Percentiles rank a stretch among this genome's conserved stretches.
Conservation (phyloP, 2,888 invertebrate species). For the Rhorus exstirpatorius region DNA sequence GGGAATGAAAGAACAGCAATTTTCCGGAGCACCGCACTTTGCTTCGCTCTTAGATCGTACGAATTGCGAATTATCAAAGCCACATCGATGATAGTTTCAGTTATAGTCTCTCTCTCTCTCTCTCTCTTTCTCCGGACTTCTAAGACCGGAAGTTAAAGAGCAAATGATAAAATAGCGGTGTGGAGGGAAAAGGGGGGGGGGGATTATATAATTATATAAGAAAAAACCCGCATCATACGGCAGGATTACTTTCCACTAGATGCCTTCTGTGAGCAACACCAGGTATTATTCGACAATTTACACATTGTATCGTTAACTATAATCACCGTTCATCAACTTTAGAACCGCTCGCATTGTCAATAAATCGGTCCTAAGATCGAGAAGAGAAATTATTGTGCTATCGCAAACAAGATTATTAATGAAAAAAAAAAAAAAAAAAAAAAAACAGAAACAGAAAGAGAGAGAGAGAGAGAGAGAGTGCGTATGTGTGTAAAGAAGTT, state of each 20-base stretch:
- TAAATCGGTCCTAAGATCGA: conserved; percentile 72
- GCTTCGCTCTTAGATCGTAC: conserved; percentile 63
- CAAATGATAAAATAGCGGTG: conserved; percentile 24
- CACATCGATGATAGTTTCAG: conserved; percentile 65
- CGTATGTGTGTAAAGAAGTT: conserved; percentile 8
- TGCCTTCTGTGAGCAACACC: conserved; percentile 70
- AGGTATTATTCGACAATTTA: conserved; percentile 68
- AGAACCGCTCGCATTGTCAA: conserved; percentile 76
- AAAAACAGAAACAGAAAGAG: conserved; percentile 26
- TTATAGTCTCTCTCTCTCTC: conserved; percentile 62
- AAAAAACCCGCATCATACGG: conserved; percentile 65
- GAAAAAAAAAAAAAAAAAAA: conserved; percentile 12
- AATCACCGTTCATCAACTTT: conserved; percentile 74
- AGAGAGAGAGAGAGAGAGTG: conserved; percentile 30
- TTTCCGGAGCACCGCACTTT: conserved; percentile 47
- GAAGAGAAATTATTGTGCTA: conserved; percentile 59
- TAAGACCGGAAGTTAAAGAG: conserved; percentile 33
- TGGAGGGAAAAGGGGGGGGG: background rate
- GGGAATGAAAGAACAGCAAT: conserved; percentile 5
- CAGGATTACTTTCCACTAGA: conserved; percentile 71
- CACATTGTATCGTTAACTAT: conserved; percentile 70
- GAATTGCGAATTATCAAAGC: conserved; percentile 65
- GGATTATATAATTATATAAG: background rate
- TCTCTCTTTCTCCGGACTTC: too few species aligned
- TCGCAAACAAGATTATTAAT: conserved; percentile 52